Conservation (phyloP, 53 echinoderm and acorn worm species). For the Crossaster papposus region DNA sequence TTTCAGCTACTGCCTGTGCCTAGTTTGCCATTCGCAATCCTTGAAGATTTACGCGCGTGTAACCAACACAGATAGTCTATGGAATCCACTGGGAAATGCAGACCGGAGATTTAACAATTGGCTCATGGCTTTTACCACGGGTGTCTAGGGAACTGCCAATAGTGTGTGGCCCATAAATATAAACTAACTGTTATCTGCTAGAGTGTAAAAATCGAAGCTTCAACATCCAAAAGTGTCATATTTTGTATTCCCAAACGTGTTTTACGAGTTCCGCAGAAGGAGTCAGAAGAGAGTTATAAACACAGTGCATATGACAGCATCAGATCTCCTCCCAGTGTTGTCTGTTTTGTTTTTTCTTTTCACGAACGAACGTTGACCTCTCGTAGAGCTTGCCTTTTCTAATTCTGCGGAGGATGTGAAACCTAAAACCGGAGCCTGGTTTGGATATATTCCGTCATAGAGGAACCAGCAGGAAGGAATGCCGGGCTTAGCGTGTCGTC, state of each 20-base stretch:
- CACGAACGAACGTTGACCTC: constrained; percentile 15
- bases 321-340: background rate
- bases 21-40: too few species aligned
- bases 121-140: background rate
- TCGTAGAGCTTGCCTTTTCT: background rate
- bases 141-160: background rate
- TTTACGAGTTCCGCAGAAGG: background rate
- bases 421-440: background rate
- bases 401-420: constrained; percentile 24
- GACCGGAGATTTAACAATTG: background rate
- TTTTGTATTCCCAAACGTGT: constrained; percentile 2
- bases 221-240: constrained; percentile 3
- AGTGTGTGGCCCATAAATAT: background rate
- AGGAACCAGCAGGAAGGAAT: constrained; percentile 13
- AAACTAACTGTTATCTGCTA: background rate
- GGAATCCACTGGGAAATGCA: background rate
- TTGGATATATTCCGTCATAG: constrained; percentile 16
- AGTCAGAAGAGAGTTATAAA: background rate
- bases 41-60: too few species aligned
- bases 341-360: background rate
- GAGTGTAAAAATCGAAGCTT: background rate
- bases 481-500: constrained; percentile 20
- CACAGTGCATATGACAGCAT: background rate
- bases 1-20: too few species aligned
- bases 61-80: background rate